phyloP scores from a whole-genome alignment of 2,888 invertebrate species.

The Sinelater perroti region DNA sequence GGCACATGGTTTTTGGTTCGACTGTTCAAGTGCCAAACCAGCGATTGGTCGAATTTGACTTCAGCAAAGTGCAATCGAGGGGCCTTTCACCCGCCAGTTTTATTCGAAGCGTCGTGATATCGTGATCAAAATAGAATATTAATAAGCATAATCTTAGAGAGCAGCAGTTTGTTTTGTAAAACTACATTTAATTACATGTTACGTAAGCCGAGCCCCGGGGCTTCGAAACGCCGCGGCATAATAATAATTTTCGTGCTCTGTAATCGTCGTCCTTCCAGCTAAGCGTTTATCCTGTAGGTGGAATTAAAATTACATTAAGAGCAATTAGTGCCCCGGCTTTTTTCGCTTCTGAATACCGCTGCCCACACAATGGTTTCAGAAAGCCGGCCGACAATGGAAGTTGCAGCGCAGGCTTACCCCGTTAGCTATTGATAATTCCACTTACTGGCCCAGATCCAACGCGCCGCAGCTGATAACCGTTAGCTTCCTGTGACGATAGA shows the following conservation, averaged over 20 bases:
- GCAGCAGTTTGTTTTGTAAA: constrained; percentile 12
- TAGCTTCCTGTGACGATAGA: constrained; percentile 1
- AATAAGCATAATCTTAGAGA: constrained; percentile 8
- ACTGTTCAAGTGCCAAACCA: no score
- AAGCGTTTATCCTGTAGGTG: not conserved
- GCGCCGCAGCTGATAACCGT: constrained; percentile 10
- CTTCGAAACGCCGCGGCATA: not conserved
- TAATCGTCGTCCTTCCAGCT: constrained; percentile 3
- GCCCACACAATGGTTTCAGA: no score
- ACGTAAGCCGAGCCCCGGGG: constrained; percentile 1
- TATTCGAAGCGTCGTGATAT: constrained; percentile 4
- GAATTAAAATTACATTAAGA: constrained; percentile 15
- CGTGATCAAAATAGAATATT: constrained; percentile 14
- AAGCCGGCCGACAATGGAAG: no score
- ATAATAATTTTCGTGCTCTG: constrained; percentile 16
- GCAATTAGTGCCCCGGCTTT: not conserved
- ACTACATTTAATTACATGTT: constrained; percentile 14
- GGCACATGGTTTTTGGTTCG: no score
- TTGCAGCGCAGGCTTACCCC: constrained; percentile 11
- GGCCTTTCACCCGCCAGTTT: no score
- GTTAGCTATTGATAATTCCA: constrained; percentile 7
- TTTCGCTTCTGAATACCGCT: not conserved
- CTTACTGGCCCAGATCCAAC: not conserved
- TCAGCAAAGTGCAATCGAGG: no score
- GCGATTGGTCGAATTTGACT: no score